These are phyloP conservation scores for Phortica variegata DNA, from an alignment of 1,140 invertebrate species.

Conservation along the genomic window DNA sequence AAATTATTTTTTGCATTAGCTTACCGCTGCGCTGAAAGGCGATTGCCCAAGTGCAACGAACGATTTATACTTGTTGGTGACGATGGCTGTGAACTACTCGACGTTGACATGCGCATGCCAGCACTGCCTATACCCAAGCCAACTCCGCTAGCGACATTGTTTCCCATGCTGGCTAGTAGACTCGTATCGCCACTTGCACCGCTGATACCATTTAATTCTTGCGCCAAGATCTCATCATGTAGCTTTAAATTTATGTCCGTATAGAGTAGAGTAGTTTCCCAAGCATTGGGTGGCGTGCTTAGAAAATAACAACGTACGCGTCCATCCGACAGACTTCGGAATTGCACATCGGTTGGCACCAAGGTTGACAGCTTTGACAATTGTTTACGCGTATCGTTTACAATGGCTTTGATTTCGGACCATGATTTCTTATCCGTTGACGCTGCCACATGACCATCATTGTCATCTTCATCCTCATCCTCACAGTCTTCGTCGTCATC, in stretches of 20 bases:
- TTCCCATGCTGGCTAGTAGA: not conserved
- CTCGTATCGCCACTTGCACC: constrained; percentile 1
- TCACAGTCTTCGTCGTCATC: constrained; percentile 41
- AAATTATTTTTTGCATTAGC: constrained; percentile 20
- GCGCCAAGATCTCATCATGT: constrained; percentile 24
- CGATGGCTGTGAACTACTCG: not conserved
- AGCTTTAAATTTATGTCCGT: constrained; percentile 68
- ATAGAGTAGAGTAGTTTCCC: constrained; percentile 86
- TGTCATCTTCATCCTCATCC: constrained; percentile 44
- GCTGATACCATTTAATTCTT: constrained; percentile 18
- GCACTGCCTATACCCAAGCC: not conserved
- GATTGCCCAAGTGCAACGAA: constrained; percentile 35
- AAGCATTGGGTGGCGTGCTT: constrained; percentile 77
- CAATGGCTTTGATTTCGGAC: constrained; percentile 77
- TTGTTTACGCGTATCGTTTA: constrained; percentile 78
- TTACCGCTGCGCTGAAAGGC: constrained; percentile 18
- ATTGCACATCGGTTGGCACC: constrained; percentile 77
- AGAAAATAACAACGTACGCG: constrained; percentile 86
- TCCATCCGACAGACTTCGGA: constrained; percentile 74
- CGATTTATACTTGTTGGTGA: constrained; percentile 25
- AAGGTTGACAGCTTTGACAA: constrained; percentile 74
- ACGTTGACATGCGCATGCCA: not conserved
- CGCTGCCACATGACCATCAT: constrained; percentile 42
- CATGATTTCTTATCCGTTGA: constrained; percentile 64
- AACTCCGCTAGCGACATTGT: not conserved